Conservation (phyloP, 1,140 invertebrate species). For the Eulimnadia texana region DNA sequence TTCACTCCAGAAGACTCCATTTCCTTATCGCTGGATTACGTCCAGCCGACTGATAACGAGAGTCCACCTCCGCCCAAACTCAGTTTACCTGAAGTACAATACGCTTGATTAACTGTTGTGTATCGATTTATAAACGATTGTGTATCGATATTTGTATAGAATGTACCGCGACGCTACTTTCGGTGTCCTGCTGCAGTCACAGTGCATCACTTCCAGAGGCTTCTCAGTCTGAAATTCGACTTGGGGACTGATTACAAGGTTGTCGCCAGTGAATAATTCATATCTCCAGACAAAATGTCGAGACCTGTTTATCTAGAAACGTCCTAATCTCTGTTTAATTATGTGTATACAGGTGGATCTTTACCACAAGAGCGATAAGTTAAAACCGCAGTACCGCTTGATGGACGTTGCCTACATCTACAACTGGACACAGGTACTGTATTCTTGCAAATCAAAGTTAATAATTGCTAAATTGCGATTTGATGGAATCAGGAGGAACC, state of each 20-base stretch:
- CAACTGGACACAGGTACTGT: conserved; percentile 14
- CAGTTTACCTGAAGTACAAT: not conserved
- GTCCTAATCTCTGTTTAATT: not conserved
- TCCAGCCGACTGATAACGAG: not conserved
- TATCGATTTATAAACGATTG: not conserved
- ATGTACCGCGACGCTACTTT: conserved; percentile 14
- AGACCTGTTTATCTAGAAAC: not conserved
- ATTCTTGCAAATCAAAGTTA: not conserved
- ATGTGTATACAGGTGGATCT: conserved; percentile 8
- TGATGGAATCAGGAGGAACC: not conserved
- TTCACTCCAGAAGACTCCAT: conserved; percentile 10
- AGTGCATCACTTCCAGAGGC: conserved; percentile 15
- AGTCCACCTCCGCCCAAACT: not conserved
- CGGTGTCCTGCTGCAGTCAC: conserved; percentile 17
- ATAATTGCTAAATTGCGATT: not conserved
- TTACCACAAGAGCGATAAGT: conserved; percentile 1
- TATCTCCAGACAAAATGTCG: not conserved
- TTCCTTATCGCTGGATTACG: conserved; percentile 12
- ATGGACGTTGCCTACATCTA: conserved; percentile 15
- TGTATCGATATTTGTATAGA: conserved; percentile 5
- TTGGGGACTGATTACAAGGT: conserved; percentile 13
- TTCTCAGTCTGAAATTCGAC: conserved; percentile 15
- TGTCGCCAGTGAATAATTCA: not conserved
- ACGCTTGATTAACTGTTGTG: not conserved
- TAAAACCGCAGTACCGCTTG: conserved; percentile 1